A percentile compares a stretch with the other conserved stretches of the same genome.
Evolutionary conservation across 92 coral and sea anemone genomes (phyloP).

Genomic region (Porites cylindrica): DNA sequence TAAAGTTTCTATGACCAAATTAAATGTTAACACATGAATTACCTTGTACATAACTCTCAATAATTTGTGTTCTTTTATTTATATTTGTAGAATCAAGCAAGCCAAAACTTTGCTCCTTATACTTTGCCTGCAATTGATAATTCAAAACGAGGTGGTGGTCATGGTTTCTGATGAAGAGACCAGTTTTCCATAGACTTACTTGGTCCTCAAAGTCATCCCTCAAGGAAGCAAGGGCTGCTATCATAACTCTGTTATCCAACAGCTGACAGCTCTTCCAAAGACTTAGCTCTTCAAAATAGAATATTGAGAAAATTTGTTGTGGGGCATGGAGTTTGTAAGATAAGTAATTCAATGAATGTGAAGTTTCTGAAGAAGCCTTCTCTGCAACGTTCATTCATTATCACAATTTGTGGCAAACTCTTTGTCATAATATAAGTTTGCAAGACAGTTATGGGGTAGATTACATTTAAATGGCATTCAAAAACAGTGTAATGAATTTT

Average conservation of each 20-base stretch:
- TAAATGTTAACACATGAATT: too few relatives aligned
- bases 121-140: slow-evolving; percentile 89
- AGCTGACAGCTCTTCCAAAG: neutral
- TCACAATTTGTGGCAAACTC: too few relatives aligned
- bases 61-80: neutral
- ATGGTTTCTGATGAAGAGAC: slow-evolving; percentile 68
- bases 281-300: neutral
- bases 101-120: slow-evolving; percentile 76
- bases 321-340: too few relatives aligned
- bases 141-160: slow-evolving; percentile 77
- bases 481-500: too few relatives aligned
- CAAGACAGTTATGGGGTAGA: too few relatives aligned
- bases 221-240: neutral
- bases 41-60: neutral
- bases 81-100: slow-evolving; percentile 59
- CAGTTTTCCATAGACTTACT: neutral
- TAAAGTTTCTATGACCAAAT: too few relatives aligned
- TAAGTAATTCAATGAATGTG: neutral
- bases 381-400: neutral
- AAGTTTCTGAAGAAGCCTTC: neutral
- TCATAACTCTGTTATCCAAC: neutral
- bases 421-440: too few relatives aligned
- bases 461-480: too few relatives aligned
- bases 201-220: neutral
- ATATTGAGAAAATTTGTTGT: neutral